Percentiles rank a stretch among this genome's conserved stretches.
Evolutionary conservation across 2,888 invertebrate genomes (phyloP).

Genomic region (Eristalis intricaria): DNA sequence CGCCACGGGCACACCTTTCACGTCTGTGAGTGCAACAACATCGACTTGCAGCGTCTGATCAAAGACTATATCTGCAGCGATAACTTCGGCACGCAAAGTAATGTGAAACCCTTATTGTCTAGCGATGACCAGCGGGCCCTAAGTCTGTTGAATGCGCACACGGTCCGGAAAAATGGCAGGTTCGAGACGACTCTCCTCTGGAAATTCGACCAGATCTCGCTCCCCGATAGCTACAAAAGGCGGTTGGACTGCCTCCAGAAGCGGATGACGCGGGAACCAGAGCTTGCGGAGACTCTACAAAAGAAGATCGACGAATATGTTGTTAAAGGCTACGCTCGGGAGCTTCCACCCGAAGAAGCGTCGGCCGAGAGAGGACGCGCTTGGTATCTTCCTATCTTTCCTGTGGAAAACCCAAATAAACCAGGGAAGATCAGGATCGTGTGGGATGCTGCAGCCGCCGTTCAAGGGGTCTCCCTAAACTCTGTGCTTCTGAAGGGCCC

Average conservation of each 20-base stretch:
- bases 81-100: background rate
- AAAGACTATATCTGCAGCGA: background rate
- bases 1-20: background rate
- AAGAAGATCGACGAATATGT: background rate
- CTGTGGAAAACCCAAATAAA: background rate
- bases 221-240: background rate
- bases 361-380: background rate
- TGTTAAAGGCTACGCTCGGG: background rate
- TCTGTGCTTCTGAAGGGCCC: background rate
- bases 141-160: background rate
- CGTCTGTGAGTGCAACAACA: background rate
- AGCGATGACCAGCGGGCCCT: background rate
- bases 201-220: background rate
- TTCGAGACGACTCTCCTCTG: background rate
- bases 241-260: background rate
- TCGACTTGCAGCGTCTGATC: background rate
- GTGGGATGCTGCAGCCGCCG: background rate
- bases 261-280: background rate
- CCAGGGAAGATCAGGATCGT: background rate
- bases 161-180: background rate
- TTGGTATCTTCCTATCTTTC: background rate
- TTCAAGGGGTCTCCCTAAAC: background rate
- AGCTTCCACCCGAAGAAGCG: background rate
- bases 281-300: background rate
- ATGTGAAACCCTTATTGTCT: background rate